phyloP scores from a whole-genome alignment of 2,888 invertebrate species.

The Chloroclysta siterata region DNA sequence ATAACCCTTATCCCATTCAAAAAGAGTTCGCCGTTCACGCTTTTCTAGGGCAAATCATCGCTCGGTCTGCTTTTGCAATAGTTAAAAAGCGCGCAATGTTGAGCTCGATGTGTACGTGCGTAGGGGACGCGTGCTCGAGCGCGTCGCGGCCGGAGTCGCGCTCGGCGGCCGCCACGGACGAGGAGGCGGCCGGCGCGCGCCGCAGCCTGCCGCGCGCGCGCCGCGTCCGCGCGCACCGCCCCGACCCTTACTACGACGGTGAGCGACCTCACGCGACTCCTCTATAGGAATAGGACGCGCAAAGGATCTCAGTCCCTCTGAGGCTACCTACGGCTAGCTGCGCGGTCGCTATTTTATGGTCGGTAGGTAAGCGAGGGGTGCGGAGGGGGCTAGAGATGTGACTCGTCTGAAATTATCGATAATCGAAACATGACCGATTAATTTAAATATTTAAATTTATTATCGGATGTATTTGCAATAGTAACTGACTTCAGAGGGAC shows the following conservation, averaged over 20 bases:
- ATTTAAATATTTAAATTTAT: too few species aligned
- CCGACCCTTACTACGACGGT: conserved; percentile 67
- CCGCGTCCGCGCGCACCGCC: conserved; percentile 46
- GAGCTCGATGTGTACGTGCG: conserved; percentile 5
- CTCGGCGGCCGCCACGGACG: conserved; percentile 68
- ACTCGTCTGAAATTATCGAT: too few species aligned
- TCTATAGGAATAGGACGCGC: too few species aligned
- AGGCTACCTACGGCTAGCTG: too few species aligned
- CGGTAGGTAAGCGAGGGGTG: too few species aligned
- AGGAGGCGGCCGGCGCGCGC: conserved; percentile 57
- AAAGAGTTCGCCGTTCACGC: neutral
- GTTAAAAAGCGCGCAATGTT: neutral
- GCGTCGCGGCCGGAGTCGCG: conserved; percentile 71
- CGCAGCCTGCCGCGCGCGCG: conserved; percentile 49
- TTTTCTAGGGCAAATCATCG: neutral
- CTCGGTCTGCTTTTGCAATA: neutral
- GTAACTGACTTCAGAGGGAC: too few species aligned
- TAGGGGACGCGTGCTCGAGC: conserved; percentile 66
- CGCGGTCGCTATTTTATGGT: too few species aligned
- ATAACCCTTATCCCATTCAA: neutral
- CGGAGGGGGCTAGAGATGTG: too few species aligned
- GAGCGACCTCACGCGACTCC: conserved; percentile 21
- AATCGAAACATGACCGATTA: too few species aligned
- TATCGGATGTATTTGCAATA: too few species aligned
- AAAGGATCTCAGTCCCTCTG: too few species aligned